These are phyloP conservation scores for Invenusta paracnida DNA, from an alignment of 2,888 invertebrate species.

Conservation along the genomic window DNA sequence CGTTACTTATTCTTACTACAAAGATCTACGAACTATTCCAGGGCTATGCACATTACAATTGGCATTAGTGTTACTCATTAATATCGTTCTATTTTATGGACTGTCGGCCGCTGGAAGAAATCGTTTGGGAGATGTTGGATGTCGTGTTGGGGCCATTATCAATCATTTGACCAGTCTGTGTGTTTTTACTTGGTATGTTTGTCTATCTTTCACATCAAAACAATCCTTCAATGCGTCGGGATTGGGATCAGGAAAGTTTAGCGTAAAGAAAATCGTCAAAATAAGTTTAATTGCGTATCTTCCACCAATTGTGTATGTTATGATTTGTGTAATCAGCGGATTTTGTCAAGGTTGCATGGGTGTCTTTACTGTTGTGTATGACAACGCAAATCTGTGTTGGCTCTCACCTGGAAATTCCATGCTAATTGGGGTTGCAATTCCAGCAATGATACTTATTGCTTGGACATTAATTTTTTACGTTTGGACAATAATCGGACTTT, in stretches of 20 bases:
- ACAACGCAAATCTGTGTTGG: not conserved
- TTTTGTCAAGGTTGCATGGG: not conserved
- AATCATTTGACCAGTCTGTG: not conserved
- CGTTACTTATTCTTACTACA: not conserved
- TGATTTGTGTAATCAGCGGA: not conserved
- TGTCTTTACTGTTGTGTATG: not conserved
- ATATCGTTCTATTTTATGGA: not conserved
- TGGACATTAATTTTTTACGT: not conserved
- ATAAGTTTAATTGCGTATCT: not conserved
- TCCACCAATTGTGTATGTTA: not conserved
- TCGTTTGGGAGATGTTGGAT: not conserved
- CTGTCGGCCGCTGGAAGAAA: not conserved
- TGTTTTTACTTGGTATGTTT: not conserved
- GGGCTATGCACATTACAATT: slow-evolving; percentile 5
- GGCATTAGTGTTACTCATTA: not conserved
- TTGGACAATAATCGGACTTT: not conserved
- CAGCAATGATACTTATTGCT: not conserved
- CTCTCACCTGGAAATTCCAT: not conserved
- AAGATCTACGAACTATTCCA: not conserved
- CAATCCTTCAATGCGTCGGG: not conserved
- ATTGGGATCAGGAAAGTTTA: not conserved
- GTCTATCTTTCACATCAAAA: not conserved
- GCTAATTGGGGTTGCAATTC: slow-evolving; percentile 20
- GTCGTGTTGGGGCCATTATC: not conserved
- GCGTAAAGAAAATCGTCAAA: not conserved